Evolutionary conservation across 2,113 vertebrate species (phyloP).

Genomic region (Meles meles): DNA sequence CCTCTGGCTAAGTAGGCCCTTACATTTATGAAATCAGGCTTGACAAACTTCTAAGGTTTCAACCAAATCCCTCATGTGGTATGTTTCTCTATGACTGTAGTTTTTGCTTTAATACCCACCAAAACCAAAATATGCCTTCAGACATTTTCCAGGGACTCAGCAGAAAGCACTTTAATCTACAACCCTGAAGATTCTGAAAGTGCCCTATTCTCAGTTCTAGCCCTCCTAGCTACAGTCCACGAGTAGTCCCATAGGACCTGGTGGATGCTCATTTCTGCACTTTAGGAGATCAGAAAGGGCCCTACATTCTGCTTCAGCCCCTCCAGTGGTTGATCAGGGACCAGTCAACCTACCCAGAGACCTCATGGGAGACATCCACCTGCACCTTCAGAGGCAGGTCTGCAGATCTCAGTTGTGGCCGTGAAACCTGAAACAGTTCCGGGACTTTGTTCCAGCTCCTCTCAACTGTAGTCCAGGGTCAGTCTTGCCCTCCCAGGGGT

Average conservation of each 20-base stretch:
- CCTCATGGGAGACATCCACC: background rate
- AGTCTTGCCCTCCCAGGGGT: background rate
- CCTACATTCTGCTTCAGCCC: background rate
- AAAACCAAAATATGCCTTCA: background rate
- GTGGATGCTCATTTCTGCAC: background rate
- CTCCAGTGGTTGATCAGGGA: background rate
- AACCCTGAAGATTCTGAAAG: background rate
- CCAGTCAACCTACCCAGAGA: background rate
- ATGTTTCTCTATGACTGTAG: background rate
- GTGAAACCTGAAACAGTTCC: background rate
- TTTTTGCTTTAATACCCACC: background rate
- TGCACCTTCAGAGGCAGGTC: background rate
- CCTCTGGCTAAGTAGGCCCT: too few relatives aligned
- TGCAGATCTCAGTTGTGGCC: background rate
- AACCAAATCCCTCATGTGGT: background rate
- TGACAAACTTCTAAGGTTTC: background rate
- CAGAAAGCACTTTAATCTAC: background rate
- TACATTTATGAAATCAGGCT: background rate
- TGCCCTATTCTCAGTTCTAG: background rate
- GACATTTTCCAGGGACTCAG: background rate
- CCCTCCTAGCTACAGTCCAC: background rate
- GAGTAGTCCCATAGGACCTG: background rate
- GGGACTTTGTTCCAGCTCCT: background rate
- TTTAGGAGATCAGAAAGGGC: background rate
- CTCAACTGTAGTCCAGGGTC: background rate